Base-by-base conservation (phyloP, 1,140 invertebrate genomes). In the Drosophila asahinai region DNA sequence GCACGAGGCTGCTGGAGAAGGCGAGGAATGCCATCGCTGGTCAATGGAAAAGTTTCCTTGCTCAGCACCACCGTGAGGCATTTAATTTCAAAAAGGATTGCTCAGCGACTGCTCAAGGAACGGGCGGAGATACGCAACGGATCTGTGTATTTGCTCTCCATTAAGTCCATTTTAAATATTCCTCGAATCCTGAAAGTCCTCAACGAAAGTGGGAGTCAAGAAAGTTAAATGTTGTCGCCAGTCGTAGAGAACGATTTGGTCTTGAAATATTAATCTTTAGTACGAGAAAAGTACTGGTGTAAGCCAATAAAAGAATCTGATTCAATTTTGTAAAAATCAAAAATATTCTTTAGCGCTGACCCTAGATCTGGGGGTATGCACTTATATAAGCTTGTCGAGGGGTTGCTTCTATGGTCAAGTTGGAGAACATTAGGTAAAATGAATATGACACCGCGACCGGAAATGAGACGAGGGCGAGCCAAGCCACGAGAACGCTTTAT, bases 381-480 rank as follows among this genome's bases (percentile, higher is more conserved):
- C 8, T 25, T 33, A 36, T 6, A 15, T 38, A 4, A 40, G 17
- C 33, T 42, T n/a, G 33, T 22, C 38, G 65, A 30, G 65, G 54
- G 52, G 11, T 57, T 57, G 54, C 54, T 25, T 57, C 54, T 40
- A 40, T 66, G 65, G 52, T 77, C 73, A 75, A 76, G 54, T 79
- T 62, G 83, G 66, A 70, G 65, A 60, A 84, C 74, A 73, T 90
- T 81, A 90, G 78, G 60, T 48, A 52, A 73, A 59, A 65, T 40
- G 40, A 81, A 61, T 43, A 63, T 42, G 70, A 65, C 70, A 75
- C 73, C 36, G 27, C 33, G 42, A 45, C 5, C 27, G 38, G 49
- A 52, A 59, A 33, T 48, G 40, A 45, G 77, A 60, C 7, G n/a
- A 19, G 38, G 65, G 45, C 45, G 15, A 17, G 65, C 22, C 51